These are phyloP conservation scores for Pantelozetes paolii DNA, from an alignment of 2,888 invertebrate species.

Conservation along the genomic window DNA sequence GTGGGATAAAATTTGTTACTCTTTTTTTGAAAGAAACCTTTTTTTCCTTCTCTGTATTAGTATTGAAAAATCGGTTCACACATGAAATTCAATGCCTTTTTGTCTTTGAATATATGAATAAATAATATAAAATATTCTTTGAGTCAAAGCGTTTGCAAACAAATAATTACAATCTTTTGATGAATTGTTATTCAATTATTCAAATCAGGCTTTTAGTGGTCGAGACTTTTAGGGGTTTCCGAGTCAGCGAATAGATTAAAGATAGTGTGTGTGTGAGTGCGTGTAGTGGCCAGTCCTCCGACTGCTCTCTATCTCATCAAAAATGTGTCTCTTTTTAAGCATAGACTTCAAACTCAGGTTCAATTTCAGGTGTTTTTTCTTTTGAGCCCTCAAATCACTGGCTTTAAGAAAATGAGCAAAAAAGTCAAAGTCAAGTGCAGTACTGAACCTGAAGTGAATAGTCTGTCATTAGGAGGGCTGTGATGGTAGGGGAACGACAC, in stretches of 20 bases:
- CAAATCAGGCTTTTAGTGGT: constrained; percentile 23
- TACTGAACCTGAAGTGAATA: constrained; percentile 29
- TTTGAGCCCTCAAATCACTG: constrained; percentile 21
- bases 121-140: neutral
- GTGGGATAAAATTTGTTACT: neutral
- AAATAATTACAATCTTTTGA: constrained; percentile 26
- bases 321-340: neutral
- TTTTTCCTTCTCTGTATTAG: no score
- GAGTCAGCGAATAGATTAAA: neutral
- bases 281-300: neutral
- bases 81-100: neutral
- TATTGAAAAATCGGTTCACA: neutral
- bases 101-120: constrained; percentile 5
- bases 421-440: constrained; percentile 34
- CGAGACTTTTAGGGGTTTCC: neutral
- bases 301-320: neutral
- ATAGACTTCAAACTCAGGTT: neutral
- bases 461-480: constrained; percentile 17
- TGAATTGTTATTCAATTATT: constrained; percentile 33
- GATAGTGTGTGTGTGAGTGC: neutral
- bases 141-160: neutral
- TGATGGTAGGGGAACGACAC: constrained; percentile 16
- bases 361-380: constrained; percentile 23
- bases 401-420: constrained; percentile 27
- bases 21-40: neutral